Conservation (phyloP, 2,888 invertebrate genomes). For the Calameuta pallipes region DNA sequence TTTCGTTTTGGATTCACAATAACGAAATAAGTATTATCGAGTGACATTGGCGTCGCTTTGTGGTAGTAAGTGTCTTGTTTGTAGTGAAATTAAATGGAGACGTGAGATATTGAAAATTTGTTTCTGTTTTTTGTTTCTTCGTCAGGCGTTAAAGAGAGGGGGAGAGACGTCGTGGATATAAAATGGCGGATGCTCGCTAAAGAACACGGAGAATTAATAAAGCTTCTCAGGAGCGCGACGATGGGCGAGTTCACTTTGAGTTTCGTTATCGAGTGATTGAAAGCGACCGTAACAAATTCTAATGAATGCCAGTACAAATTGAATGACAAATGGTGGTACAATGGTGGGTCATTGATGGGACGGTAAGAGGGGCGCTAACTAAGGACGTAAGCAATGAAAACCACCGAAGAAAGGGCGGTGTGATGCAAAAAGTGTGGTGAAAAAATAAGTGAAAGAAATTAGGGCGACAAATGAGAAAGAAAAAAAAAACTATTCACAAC, state of each 20-base stretch:
- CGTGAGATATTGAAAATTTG: background rate
- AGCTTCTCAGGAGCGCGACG: background rate
- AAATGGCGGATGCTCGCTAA: background rate
- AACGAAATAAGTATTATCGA: background rate
- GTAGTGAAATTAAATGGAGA: background rate
- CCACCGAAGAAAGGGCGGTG: conserved; percentile 32
- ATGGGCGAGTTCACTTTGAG: conserved; percentile 4
- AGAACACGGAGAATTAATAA: background rate
- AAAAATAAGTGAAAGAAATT: conserved; percentile 23
- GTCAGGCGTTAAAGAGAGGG: background rate
- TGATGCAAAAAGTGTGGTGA: conserved; percentile 28
- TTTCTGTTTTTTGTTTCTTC: background rate
- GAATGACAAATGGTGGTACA: conserved; percentile 39
- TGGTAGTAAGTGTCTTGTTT: background rate
- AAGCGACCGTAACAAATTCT: conserved; percentile 55
- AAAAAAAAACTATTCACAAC: conserved; percentile 32
- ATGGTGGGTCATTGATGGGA: background rate
- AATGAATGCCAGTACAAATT: conserved; percentile 64
- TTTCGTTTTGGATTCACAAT: background rate
- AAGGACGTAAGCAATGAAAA: conserved; percentile 24
- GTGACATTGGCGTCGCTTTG: background rate
- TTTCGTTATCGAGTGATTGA: conserved; percentile 27
- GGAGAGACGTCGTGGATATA: background rate
- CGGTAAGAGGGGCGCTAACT: background rate
- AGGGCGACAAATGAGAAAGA: conserved; percentile 21